Evolutionary conservation across 2,113 vertebrate species (phyloP).

Genomic region (Paramisgurnus dabryanus): DNA sequence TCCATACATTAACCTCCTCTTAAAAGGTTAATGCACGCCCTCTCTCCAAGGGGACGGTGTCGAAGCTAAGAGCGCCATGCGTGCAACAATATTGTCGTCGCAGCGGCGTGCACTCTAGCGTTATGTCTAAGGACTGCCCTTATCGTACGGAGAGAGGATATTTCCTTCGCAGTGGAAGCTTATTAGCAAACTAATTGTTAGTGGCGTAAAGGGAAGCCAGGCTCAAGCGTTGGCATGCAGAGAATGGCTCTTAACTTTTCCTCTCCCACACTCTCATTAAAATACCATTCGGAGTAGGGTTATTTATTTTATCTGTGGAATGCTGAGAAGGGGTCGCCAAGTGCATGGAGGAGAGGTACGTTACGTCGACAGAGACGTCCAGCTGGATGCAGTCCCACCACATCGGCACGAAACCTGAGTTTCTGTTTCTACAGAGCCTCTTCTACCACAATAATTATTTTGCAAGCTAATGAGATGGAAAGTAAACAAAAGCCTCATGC

Average conservation of each 20-base stretch:
- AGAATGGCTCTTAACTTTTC: constrained; percentile 27
- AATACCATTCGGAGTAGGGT: constrained; percentile 65
- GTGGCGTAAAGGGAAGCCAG: constrained; percentile 30
- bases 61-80: neutral
- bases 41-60: constrained; percentile 63
- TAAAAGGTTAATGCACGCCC: constrained; percentile 75
- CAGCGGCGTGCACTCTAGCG: neutral
- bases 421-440: neutral
- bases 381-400: neutral
- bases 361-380: neutral
- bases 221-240: constrained; percentile 2
- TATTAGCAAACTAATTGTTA: constrained; percentile 45
- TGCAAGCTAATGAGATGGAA: neutral
- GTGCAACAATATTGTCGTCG: neutral
- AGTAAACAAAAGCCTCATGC: neutral
- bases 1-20: constrained; percentile 63
- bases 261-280: constrained; percentile 67
- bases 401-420: neutral
- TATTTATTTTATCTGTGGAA: constrained; percentile 69
- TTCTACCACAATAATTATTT: neutral
- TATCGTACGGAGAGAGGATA: neutral
- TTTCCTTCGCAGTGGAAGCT: constrained; percentile 25
- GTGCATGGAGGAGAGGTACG: constrained; percentile 14
- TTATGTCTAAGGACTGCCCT: neutral
- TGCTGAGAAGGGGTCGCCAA: constrained; percentile 37